A percentile compares a stretch with the other conserved stretches of the same genome.
These are phyloP conservation scores for Dasypolia templi DNA, from an alignment of 2,888 invertebrate species.

Conservation along the genomic window DNA sequence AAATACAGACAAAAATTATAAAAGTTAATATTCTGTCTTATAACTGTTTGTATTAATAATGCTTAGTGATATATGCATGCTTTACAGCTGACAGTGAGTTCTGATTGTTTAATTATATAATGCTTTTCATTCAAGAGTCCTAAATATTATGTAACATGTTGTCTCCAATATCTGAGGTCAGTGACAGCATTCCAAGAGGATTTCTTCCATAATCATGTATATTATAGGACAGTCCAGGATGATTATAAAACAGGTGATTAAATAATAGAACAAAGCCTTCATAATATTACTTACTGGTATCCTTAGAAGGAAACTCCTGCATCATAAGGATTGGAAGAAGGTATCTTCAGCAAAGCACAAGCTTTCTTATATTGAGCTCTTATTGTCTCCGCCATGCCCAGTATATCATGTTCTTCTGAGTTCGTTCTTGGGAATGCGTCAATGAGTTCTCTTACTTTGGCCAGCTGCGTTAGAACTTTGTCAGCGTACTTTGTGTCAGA, in stretches of 20 bases:
- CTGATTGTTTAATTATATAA: not conserved
- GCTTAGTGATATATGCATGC: not conserved
- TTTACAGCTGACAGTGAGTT: not conserved
- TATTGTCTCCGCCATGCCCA: conserved; percentile 91
- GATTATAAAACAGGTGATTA: not conserved
- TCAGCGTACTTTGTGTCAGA: conserved; percentile 82
- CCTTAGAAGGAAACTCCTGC: conserved; percentile 91
- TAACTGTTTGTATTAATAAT: not conserved
- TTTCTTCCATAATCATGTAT: not conserved
- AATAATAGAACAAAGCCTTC: not conserved
- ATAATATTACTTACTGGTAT: conserved; percentile 59
- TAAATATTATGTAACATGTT: not conserved
- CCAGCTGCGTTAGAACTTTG: conserved; percentile 89
- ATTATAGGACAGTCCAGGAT: not conserved
- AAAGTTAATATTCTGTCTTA: not conserved
- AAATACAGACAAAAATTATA: not conserved
- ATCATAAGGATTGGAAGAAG: conserved; percentile 89
- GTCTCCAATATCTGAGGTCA: not conserved
- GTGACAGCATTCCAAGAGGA: conserved; percentile 2
- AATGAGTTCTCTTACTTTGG: conserved; percentile 91
- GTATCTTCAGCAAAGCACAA: conserved; percentile 92
- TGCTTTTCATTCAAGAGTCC: too few relatives aligned
- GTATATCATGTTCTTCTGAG: conserved; percentile 92
- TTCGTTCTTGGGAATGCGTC: conserved; percentile 92
- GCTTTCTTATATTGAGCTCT: conserved; percentile 93